These are phyloP conservation scores for Capreolus pygargus DNA, from an alignment of 2,113 vertebrate genomes.

Conservation along the genomic window DNA sequence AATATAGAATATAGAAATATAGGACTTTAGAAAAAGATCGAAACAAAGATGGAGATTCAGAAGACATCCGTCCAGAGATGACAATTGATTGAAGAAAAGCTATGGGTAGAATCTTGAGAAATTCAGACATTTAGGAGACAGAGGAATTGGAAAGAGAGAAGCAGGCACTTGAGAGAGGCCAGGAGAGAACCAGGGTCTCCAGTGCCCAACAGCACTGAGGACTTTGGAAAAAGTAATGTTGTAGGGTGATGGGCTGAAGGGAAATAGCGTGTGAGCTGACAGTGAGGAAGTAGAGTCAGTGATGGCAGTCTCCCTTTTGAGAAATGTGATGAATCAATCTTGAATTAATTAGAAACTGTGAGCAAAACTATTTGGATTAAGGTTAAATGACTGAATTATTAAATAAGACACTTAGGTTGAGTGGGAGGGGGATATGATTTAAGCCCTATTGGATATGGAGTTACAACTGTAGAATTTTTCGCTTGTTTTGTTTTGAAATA, in stretches of 20 bases:
- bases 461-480: background rate
- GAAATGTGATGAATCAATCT: background rate
- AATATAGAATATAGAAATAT: too few relatives aligned
- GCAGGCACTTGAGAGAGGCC: background rate
- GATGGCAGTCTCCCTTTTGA: background rate
- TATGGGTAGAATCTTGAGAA: background rate
- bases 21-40: background rate
- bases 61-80: background rate
- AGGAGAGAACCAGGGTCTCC: background rate
- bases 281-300: background rate
- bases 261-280: accelerated
- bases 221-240: background rate
- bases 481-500: background rate
- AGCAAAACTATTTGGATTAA: background rate
- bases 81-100: background rate
- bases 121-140: background rate
- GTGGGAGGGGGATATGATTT: background rate
- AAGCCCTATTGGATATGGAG: background rate
- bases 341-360: background rate
- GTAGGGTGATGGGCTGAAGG: background rate
- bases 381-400: background rate
- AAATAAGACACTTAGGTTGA: background rate
- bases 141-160: background rate
- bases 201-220: background rate
- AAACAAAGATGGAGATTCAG: background rate